phyloP scores from a whole-genome alignment of 1,140 invertebrate species.

The Caenorhabditis tropicalis region DNA sequence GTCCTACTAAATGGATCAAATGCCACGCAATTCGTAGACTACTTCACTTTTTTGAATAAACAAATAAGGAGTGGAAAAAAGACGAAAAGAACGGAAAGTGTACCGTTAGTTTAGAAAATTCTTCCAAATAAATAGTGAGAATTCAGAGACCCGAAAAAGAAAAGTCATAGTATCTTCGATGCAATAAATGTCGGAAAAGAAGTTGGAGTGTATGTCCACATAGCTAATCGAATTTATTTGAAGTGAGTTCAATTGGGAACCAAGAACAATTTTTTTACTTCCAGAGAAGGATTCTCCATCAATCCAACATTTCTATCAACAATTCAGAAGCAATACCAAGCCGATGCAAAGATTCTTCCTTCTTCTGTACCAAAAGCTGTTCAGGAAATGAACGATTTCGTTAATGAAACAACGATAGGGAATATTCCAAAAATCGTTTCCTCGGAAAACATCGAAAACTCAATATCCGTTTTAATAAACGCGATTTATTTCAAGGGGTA shows the following conservation, averaged over 20 bases:
- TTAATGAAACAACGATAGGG: conserved; percentile 9
- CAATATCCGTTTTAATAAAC: conserved; percentile 33
- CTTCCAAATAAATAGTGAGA: too few relatives aligned
- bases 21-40: neutral
- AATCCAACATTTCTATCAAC: neutral
- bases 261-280: neutral
- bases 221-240: conserved; percentile 34
- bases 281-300: neutral
- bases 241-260: neutral
- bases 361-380: neutral
- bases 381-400: conserved; percentile 30
- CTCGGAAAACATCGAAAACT: neutral
- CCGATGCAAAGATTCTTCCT: conserved; percentile 2
- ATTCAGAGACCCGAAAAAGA: too few relatives aligned
- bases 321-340: neutral
- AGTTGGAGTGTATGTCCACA: neutral
- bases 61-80: neutral
- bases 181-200: too few relatives aligned
- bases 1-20: conserved; percentile 1
- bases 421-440: conserved; percentile 8
- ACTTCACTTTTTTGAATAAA: neutral
- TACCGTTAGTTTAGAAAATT: too few relatives aligned
- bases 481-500: conserved; percentile 43
- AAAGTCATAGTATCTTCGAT: too few relatives aligned
- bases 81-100: too few relatives aligned